Evolutionary conservation across 1,140 invertebrate genomes (phyloP), one percentile per base, ranked within the genome.

Genomic region (Cyclina sinensis): DNA sequence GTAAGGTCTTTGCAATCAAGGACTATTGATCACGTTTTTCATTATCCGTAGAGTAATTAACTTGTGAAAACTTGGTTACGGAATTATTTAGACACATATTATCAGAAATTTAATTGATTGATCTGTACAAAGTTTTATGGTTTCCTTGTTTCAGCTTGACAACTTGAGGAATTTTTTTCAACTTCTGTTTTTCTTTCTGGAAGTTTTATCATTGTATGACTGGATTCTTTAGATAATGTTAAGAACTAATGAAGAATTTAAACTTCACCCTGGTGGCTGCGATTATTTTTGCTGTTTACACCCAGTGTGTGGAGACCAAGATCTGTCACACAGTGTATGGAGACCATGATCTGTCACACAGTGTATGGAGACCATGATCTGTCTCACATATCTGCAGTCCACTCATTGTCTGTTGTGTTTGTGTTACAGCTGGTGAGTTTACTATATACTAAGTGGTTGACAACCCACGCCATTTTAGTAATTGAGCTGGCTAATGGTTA

Each of bases 21-120:
- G 12, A 51, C 21, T 87, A 87, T 87, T 87, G 85, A 87, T 87
- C 54, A 21, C 0, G 39, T 79, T 24, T 87, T 87, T 87, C 76
- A 78, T 87, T 87, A 78, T 87, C 74, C 48, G 85, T 11, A 43
- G 32, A 70, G 85, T 87, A 87, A 87, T 87, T 87, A 87, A 78
- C 85, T 87, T 79, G 85, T 70, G 73, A 78, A 87, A 65, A 80
- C 85, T 70, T 87, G 85, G 85, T 54, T 65, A 87, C 85, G 70
- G 37, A 87, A 80, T 59, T 78, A 87, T 87, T 79, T 51, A 12
- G 57, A 59, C 74, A 32, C 35, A n/a, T 87, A 68, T 79, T 87
- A 79, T 79, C 85, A 87, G 74, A 87, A 87, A 27, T 79, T 87
- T 87, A 87, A 87, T 87, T 87, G 74, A 87, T 87, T 80, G 59